A percentile compares a stretch with the other conserved stretches of the same genome.
Evolutionary conservation across 2,113 vertebrate genomes (phyloP).

Genomic region (Prinia subflava): DNA sequence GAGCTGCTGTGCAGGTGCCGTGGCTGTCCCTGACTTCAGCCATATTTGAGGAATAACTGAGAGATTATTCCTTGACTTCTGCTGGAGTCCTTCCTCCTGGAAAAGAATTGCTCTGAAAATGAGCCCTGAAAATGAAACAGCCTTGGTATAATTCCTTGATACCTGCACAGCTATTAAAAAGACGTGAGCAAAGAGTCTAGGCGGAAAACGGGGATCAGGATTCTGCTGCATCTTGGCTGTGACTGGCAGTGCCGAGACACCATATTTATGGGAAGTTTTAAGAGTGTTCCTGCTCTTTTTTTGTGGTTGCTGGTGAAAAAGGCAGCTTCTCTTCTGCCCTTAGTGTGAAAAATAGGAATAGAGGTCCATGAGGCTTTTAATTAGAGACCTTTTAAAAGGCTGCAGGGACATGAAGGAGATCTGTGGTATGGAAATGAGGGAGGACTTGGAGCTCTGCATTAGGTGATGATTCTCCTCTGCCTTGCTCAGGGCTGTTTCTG

Average conservation of each 20-base stretch:
- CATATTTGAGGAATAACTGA: background rate
- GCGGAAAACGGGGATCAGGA: background rate
- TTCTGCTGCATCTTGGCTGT: background rate
- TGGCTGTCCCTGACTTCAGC: background rate
- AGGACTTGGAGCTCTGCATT: fast-evolving
- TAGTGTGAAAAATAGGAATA: background rate
- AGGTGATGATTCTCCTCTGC: background rate
- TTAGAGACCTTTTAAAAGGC: background rate
- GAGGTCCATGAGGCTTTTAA: background rate
- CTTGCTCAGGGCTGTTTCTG: background rate
- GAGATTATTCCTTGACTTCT: background rate
- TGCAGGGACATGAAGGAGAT: background rate
- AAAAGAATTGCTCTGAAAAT: background rate
- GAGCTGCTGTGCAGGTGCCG: constrained; percentile 6
- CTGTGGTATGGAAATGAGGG: background rate
- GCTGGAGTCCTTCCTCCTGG: background rate
- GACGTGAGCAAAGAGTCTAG: background rate
- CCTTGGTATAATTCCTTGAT: fast-evolving
- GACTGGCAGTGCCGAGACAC: fast-evolving
- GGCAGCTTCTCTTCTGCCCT: background rate
- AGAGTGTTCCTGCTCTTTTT: background rate
- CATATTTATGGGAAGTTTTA: background rate
- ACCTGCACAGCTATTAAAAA: background rate
- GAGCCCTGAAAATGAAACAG: background rate
- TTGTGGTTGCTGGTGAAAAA: background rate